Percentiles rank a stretch among this genome's conserved stretches.
Evolutionary conservation across 2,113 vertebrate species (phyloP).

Genomic region (Poecile atricapillus): DNA sequence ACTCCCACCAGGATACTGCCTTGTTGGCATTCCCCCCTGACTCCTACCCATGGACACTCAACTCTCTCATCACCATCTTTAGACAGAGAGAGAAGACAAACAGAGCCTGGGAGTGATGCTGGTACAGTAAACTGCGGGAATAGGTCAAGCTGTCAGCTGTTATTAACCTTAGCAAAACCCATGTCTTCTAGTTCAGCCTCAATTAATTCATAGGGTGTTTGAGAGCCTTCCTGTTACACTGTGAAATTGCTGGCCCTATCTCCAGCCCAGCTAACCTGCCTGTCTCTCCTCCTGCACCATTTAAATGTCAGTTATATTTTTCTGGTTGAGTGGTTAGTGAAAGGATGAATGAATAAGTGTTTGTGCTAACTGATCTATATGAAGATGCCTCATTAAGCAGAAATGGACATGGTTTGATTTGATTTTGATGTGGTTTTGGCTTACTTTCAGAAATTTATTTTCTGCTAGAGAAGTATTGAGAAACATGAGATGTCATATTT

Average conservation of each 20-base stretch:
- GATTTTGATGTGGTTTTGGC: constrained; percentile 6
- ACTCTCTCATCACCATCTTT: neutral
- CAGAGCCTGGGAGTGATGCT: neutral
- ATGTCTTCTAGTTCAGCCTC: constrained; percentile 11
- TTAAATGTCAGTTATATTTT: constrained; percentile 26
- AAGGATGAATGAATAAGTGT: constrained; percentile 21
- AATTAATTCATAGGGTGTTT: constrained; percentile 10
- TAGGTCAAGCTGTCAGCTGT: constrained; percentile 19
- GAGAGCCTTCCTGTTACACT: constrained; percentile 1
- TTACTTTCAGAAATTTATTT: neutral
- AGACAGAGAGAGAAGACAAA: neutral
- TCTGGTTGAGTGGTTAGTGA: neutral
- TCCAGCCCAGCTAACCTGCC: neutral
- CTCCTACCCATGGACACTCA: neutral
- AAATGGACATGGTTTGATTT: neutral
- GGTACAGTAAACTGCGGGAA: neutral
- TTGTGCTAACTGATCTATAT: constrained; percentile 3
- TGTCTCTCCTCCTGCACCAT: constrained; percentile 17
- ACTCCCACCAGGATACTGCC: neutral
- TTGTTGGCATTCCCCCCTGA: neutral
- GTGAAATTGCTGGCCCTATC: neutral
- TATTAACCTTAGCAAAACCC: constrained; percentile 32
- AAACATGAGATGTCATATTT: neutral
- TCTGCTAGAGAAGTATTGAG: neutral
- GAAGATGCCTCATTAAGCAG: constrained; percentile 30